These are phyloP conservation scores for Malurus leucopterus DNA, from an alignment of 2,797 vertebrate genomes.

Conservation along the genomic window DNA sequence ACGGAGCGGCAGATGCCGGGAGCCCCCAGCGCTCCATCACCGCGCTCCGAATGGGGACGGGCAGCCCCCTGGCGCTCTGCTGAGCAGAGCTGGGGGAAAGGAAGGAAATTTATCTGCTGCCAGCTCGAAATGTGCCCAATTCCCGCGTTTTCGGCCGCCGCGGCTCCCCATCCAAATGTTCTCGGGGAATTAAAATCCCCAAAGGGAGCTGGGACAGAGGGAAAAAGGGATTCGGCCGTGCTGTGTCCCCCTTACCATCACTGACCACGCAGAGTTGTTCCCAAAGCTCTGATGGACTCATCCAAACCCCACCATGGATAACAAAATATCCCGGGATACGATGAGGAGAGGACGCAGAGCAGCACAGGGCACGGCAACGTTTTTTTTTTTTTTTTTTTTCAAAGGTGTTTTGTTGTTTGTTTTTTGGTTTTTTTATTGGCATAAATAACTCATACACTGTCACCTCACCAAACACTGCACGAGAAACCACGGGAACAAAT, in stretches of 20 bases:
- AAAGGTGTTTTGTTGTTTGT: conserved; percentile 10
- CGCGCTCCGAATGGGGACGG: not conserved
- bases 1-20: not conserved
- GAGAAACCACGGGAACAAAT: conserved; percentile 80
- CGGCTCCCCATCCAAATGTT: not conserved
- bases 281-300: fast-evolving
- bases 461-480: conserved; percentile 89
- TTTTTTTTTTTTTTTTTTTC: not conserved
- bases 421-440: conserved; percentile 80
- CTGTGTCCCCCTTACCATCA: fast-evolving
- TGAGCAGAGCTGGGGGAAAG: not conserved
- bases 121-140: fast-evolving
- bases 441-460: conserved; percentile 85
- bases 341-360: not conserved
- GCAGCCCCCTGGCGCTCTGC: not conserved
- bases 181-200: fast-evolving
- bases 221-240: fast-evolving
- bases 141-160: fast-evolving
- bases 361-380: not conserved
- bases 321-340: fast-evolving
- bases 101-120: not conserved
- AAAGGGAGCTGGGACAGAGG: not conserved
- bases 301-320: fast-evolving
- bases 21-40: not conserved
- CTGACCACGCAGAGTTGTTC: not conserved